These are phyloP conservation scores for Drosophila fungiperda DNA, from an alignment of 2,888 invertebrate genomes.

Conservation along the genomic window DNA sequence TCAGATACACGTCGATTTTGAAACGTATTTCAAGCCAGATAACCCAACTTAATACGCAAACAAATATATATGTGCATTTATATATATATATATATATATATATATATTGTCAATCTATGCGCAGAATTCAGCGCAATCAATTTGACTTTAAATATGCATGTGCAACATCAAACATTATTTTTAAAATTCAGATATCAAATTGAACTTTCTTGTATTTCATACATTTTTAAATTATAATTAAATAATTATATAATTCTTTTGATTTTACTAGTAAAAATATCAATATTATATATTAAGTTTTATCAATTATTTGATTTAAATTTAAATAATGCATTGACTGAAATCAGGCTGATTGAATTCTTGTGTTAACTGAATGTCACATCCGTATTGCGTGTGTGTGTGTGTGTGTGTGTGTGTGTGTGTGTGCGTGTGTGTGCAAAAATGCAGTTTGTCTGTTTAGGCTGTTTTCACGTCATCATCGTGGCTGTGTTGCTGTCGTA, in stretches of 20 bases:
- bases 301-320: not conserved
- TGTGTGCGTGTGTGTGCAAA: not conserved
- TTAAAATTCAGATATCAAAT: not conserved
- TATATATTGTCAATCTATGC: no score
- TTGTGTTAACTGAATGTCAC: not conserved
- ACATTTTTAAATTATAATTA: not conserved
- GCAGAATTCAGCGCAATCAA: not conserved
- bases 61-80: slow-evolving; percentile 7
- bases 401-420: not conserved
- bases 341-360: not conserved
- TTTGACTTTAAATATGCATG: not conserved
- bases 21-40: slow-evolving; percentile 29
- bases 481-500: slow-evolving; percentile 17
- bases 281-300: not conserved
- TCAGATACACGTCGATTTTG: slow-evolving; percentile 37
- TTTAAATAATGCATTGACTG: not conserved
- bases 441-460: slow-evolving; percentile 1
- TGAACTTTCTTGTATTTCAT: not conserved
- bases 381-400: not conserved
- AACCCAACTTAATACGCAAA: slow-evolving; percentile 4
- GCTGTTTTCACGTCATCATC: slow-evolving; percentile 34
- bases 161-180: not conserved
- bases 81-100: no score
- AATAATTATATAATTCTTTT: not conserved
- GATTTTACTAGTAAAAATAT: not conserved